phyloP scores from a whole-genome alignment of 92 coral and sea anemone species.

The Porites evermanni region DNA sequence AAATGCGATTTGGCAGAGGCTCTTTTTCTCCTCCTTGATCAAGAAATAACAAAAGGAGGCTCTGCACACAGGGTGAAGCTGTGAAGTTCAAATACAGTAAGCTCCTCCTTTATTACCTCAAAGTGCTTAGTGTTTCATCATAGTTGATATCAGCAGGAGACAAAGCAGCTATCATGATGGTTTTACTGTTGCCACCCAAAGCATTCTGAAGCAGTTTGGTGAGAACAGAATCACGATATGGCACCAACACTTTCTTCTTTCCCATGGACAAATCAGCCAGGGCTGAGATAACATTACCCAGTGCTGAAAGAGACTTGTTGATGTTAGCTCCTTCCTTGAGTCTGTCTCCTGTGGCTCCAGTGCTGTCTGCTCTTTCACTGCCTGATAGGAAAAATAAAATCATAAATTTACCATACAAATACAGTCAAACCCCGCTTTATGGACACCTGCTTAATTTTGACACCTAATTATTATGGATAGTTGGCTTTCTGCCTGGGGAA shows the following conservation, averaged over 20 bases:
- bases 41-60: no score
- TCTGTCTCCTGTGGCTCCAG: conserved; percentile 98
- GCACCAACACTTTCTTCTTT: conserved; percentile 97
- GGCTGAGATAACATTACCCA: conserved; percentile 98
- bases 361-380: conserved; percentile 99
- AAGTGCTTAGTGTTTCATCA: conserved; percentile 96
- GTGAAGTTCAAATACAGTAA: background rate
- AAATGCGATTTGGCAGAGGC: no score
- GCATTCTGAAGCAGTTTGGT: conserved; percentile 98
- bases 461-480: no score
- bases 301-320: conserved; percentile 95
- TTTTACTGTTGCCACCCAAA: conserved; percentile 99
- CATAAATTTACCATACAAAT: background rate
- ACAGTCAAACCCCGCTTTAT: background rate
- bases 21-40: no score
- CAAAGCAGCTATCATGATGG: conserved; percentile 98
- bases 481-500: no score
- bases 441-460: no score
- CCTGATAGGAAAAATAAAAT: conserved; percentile 50
- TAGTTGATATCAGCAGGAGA: conserved; percentile 99
- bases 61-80: no score
- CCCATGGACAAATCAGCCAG: conserved; percentile 99
- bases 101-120: conserved; percentile 61
- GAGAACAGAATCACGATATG: conserved; percentile 97
- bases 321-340: conserved; percentile 99